phyloP scores from a whole-genome alignment of 2,888 invertebrate genomes.

The Heliothis peltigera region DNA sequence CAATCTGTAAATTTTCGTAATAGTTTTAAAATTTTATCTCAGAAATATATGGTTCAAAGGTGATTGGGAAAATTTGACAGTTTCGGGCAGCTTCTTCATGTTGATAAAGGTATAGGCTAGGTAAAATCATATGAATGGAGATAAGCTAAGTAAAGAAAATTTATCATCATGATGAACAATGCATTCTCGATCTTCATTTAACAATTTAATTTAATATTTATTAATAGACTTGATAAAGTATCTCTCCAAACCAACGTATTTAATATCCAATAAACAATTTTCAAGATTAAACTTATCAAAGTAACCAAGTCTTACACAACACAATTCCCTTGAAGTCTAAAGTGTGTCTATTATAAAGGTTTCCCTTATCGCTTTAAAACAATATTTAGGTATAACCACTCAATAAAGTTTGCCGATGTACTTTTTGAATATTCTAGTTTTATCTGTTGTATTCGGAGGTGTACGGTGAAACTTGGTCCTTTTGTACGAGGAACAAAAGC shows the following conservation, averaged over 20 bases:
- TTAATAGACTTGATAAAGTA: background rate
- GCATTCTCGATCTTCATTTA: background rate
- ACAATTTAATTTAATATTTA: background rate
- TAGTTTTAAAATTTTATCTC: too few species aligned
- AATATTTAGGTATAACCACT: constrained; percentile 55
- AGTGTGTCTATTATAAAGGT: constrained; percentile 32
- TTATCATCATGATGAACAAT: background rate
- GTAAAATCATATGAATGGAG: too few species aligned
- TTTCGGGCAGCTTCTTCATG: too few species aligned
- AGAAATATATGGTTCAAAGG: too few species aligned
- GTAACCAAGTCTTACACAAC: constrained; percentile 22
- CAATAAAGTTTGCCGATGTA: constrained; percentile 60
- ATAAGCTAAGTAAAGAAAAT: too few species aligned
- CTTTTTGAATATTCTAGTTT: constrained; percentile 64
- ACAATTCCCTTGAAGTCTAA: constrained; percentile 25
- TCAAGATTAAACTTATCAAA: constrained; percentile 44
- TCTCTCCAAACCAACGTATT: background rate
- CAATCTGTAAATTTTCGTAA: too few species aligned
- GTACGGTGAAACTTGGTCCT: constrained; percentile 80
- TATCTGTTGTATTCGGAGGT: constrained; percentile 68
- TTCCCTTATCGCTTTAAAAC: constrained; percentile 38
- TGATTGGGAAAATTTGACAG: too few species aligned
- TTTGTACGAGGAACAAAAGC: constrained; percentile 81
- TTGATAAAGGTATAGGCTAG: too few species aligned
- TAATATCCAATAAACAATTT: constrained; percentile 36